phyloP scores from a whole-genome alignment of 2,797 vertebrate genomes.

The Onychomys leucogaster region DNA sequence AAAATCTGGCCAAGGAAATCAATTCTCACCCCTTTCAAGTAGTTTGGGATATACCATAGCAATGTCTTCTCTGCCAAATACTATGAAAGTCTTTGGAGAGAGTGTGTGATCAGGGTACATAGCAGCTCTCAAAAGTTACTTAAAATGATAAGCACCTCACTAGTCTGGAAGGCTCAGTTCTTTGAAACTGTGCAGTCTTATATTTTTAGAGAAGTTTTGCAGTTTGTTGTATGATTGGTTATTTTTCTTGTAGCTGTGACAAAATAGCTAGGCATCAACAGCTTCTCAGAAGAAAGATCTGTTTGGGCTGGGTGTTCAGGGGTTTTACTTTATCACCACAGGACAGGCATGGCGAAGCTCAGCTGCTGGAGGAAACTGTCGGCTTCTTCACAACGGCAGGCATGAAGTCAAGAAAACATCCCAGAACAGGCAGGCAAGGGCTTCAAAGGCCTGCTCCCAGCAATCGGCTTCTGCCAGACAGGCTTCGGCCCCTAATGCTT shows the following conservation, averaged over 20 bases:
- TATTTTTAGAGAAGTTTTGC: background rate
- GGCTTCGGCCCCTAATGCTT: background rate
- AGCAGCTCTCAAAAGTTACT: background rate
- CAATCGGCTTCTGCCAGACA: background rate
- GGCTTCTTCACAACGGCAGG: background rate
- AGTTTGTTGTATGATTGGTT: background rate
- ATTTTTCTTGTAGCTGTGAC: background rate
- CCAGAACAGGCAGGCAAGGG: background rate
- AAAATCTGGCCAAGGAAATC: background rate
- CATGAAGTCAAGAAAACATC: background rate
- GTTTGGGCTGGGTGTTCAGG: background rate
- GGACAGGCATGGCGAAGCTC: background rate
- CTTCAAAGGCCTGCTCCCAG: background rate
- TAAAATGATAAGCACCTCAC: background rate
- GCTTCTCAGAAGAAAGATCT: background rate
- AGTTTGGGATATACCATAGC: background rate
- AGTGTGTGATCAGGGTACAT: accelerated
- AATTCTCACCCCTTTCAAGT: background rate
- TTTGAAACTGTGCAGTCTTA: background rate
- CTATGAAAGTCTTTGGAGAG: too few species aligned
- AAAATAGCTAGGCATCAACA: background rate
- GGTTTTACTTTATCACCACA: background rate
- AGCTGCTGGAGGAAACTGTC: background rate
- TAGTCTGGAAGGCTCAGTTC: background rate
- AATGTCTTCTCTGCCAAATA: background rate